These are phyloP conservation scores for Polylopha cassiicola DNA, from an alignment of 2,888 invertebrate genomes.

Conservation along the genomic window DNA sequence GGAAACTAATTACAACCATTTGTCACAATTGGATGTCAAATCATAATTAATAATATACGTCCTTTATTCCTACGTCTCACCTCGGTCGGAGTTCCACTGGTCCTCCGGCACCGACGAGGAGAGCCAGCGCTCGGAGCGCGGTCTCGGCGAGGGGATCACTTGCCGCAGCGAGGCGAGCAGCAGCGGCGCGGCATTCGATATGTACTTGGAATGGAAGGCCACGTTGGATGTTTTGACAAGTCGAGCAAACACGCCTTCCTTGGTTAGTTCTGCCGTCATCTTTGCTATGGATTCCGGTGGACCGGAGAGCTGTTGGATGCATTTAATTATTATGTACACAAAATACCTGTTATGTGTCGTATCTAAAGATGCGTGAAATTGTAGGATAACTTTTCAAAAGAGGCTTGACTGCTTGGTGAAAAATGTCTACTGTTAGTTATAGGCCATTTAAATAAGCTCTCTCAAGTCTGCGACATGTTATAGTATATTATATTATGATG, in stretches of 20 bases:
- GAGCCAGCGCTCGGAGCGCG: constrained; percentile 90
- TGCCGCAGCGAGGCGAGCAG: constrained; percentile 86
- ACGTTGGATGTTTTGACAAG: constrained; percentile 91
- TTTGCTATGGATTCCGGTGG: constrained; percentile 82
- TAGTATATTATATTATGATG: too few relatives aligned
- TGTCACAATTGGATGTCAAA: too few relatives aligned
- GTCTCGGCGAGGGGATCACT: constrained; percentile 88
- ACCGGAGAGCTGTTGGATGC: constrained; percentile 86
- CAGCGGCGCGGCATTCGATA: constrained; percentile 89
- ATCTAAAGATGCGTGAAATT: too few relatives aligned
- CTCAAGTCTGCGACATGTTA: too few relatives aligned
- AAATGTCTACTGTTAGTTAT: too few relatives aligned
- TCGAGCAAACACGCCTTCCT: constrained; percentile 89
- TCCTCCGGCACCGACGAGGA: constrained; percentile 94
- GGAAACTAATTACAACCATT: too few relatives aligned
- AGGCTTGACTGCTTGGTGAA: too few relatives aligned
- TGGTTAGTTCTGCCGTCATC: constrained; percentile 82
- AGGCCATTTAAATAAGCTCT: too few relatives aligned
- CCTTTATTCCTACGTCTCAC: too few relatives aligned
- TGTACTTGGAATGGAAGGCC: constrained; percentile 97
- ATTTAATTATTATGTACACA: not conserved
- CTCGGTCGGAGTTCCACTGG: constrained; percentile 81
- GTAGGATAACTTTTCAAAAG: too few relatives aligned
- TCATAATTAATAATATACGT: too few relatives aligned
- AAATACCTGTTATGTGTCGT: not conserved